Evolutionary conservation across 1,140 invertebrate species (phyloP), one percentile per base, ranked within the genome.

Genomic region (Euura lappo): DNA sequence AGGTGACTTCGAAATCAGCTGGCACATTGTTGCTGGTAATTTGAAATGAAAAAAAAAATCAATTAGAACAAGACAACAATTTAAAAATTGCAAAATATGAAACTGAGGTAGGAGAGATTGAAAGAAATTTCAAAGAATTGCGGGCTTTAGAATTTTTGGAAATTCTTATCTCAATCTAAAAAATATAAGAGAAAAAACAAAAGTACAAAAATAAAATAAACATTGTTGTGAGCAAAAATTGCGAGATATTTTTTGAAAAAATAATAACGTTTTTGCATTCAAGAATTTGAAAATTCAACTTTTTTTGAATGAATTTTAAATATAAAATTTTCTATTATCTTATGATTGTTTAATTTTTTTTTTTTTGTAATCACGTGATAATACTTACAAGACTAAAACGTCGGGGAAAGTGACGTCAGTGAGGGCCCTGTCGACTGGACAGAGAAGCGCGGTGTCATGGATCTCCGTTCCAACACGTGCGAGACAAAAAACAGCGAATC

Each of bases 391-490:
- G 44, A 92, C 85, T 77, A 93, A 86, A 71, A 91, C 86, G 80
- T 94, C 93, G 69, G 92, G 90, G 84, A 94, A 94, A 47, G 90
- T 91, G 69, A 94, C 90, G 79, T 94, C 93, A 2, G 93, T 94
- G 79, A 91, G 90, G 64, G 89, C 91, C 73, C 93, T 86, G 77
- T 94, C 93, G 0, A 94, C 91, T 64, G 92, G 90, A 74, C 88
- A 92, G 47, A 93, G 85, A 73, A 94, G 88, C 0, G 89, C 87
- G 0, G 93, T 93, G 78, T 94, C 93, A 68, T 91, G 91, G 60
- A 94, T 91, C 80, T 94, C 92, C 1, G 92, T 92, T 2, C 92
- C 93, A 69, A 93, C 88, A 76, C 90, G 89, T 28, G 92, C 88
- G 69, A 94, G 80, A 80, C 92, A 93, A 83, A 94, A 94, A 5